Evolutionary conservation across 2,113 vertebrate genomes (phyloP).

Genomic region (Strigops habroptila): DNA sequence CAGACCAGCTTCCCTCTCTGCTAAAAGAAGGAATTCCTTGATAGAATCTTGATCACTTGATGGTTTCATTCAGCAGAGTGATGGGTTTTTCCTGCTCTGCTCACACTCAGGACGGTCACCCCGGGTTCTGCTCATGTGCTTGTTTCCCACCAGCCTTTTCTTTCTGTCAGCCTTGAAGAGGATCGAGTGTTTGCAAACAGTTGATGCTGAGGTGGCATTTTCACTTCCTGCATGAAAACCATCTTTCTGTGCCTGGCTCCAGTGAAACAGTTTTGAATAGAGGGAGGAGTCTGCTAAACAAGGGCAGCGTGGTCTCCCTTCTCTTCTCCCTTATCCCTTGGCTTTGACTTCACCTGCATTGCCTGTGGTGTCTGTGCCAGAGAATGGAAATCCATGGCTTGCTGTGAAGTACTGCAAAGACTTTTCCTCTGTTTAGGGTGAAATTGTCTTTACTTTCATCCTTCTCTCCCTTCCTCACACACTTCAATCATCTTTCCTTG

Average conservation of each 20-base stretch:
- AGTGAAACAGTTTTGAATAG: not conserved
- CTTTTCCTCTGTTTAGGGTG: not conserved
- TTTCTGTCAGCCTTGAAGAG: conserved; percentile 22
- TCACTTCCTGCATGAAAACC: conserved; percentile 50
- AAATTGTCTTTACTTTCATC: not conserved
- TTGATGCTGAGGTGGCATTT: conserved; percentile 62
- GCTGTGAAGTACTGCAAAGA: not conserved
- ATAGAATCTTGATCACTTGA: not conserved
- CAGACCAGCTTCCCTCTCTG: not conserved
- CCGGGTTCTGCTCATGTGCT: not conserved
- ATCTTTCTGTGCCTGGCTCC: not conserved
- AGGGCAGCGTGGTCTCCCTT: not conserved
- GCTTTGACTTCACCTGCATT: not conserved
- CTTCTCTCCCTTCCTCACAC: not conserved
- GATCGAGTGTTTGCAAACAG: conserved; percentile 33
- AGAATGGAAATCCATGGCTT: not conserved
- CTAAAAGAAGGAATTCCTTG: not conserved
- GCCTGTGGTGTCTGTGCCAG: not conserved
- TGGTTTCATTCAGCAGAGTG: not conserved
- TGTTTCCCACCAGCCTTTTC: not conserved
- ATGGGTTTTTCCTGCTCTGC: not conserved
- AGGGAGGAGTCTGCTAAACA: not conserved
- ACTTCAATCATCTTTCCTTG: not conserved
- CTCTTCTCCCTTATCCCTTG: not conserved
- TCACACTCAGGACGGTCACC: not conserved